Evolutionary conservation across 2,888 invertebrate genomes (phyloP).

Genomic region (Torymus tubicola): DNA sequence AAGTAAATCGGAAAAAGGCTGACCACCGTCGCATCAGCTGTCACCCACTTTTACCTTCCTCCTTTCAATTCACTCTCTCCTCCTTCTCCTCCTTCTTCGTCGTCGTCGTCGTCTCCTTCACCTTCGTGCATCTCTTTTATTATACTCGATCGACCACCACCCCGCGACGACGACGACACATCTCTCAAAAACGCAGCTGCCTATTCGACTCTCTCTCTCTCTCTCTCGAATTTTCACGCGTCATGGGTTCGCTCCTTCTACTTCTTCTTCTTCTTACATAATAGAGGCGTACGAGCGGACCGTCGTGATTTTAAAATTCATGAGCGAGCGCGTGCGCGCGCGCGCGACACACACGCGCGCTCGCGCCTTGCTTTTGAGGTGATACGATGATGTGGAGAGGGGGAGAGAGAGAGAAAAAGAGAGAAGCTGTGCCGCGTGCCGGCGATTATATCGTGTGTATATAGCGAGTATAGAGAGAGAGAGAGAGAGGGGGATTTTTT

Average conservation of each 20-base stretch:
- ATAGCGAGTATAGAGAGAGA: no score
- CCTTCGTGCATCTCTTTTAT: no score
- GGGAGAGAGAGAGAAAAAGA: conserved; percentile 18
- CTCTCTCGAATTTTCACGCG: conserved; percentile 55
- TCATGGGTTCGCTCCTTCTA: conserved; percentile 36
- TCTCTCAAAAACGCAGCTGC: conserved; percentile 33
- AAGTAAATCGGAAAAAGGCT: no score
- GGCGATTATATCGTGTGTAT: no score
- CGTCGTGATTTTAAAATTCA: conserved; percentile 54
- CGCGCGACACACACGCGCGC: neutral
- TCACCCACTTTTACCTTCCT: neutral
- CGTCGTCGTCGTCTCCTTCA: neutral
- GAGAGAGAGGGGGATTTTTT: no score
- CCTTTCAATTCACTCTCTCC: neutral
- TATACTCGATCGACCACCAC: no score
- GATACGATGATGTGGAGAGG: neutral
- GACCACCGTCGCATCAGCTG: conserved; percentile 20
- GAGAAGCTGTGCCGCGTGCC: neutral
- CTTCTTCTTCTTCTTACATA: conserved; percentile 13
- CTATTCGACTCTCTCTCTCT: neutral
- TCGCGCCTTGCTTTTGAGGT: neutral
- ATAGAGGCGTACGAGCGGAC: neutral
- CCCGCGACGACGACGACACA: neutral
- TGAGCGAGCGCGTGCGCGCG: conserved; percentile 11
- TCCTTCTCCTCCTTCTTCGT: neutral